phyloP scores from a whole-genome alignment of 2,888 invertebrate genomes.

The Melinaea marsaeus region DNA sequence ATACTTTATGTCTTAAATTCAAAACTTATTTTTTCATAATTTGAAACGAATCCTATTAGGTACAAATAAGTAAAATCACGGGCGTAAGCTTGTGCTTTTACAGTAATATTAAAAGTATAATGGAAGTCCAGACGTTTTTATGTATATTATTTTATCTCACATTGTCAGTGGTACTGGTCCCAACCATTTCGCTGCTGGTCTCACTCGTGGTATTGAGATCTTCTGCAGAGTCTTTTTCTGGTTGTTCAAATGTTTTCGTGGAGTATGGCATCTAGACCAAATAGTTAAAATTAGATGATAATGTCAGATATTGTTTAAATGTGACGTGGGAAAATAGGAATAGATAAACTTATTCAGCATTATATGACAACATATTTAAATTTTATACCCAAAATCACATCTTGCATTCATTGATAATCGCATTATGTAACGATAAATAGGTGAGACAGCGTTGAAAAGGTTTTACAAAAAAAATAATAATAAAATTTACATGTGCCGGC shows the following conservation, averaged over 20 bases:
- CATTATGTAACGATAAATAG: background rate
- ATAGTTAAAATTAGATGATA: background rate
- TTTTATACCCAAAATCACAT: no score
- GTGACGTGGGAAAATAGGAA: no score
- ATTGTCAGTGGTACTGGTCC: slow-evolving; percentile 48
- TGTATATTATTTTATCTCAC: slow-evolving; percentile 30
- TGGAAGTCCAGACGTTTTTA: background rate
- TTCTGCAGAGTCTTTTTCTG: slow-evolving; percentile 60
- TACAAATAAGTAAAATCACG: no score
- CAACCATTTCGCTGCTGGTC: slow-evolving; percentile 48
- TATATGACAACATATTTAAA: no score
- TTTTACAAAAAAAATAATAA: slow-evolving; percentile 29
- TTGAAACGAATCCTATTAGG: no score
- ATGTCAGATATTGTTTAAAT: background rate
- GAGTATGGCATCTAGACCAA: slow-evolving; percentile 24
- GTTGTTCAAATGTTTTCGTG: slow-evolving; percentile 48
- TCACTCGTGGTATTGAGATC: slow-evolving; percentile 52
- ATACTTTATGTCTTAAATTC: no score
- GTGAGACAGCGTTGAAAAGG: background rate
- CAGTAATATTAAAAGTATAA: background rate
- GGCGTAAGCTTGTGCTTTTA: no score
- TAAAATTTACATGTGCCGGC: slow-evolving; percentile 44
- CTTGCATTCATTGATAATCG: no score
- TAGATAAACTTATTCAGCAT: background rate
- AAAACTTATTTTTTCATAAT: no score